Base-by-base conservation (phyloP, 2,888 invertebrate species). In the Coecobrya sp. region DNA sequence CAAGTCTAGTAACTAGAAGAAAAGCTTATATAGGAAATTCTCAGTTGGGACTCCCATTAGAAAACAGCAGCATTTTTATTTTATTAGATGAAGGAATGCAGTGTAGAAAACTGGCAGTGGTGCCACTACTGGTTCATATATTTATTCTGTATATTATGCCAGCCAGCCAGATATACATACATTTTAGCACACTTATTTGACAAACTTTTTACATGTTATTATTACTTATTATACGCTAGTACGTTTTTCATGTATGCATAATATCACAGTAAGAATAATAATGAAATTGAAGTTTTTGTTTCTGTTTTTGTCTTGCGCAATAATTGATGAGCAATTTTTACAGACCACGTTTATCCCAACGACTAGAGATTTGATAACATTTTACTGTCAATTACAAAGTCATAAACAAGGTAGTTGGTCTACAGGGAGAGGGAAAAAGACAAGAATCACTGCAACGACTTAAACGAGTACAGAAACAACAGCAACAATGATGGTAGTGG, bases 361-460 rank as follows among this genome's bases (percentile, higher is more conserved):
- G 49, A 45, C 70, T n/a, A 73, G 36, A 86, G 89, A 89, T 89
- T 92, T 89, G 92, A 89, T 92, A 92, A 92, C 92, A 89, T 92
- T 92, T 92, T 92, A 92, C 89, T 92, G 89, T 92, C 92, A 92
- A 92, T 92, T 92, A 92, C 89, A 92, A 86, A 92, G 85, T 85
- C 88, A 88, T 92, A 92, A 92, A 92, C 92, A 89, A 89, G 85
- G 84, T 81, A 81, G 89, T 92, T 70, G 16, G n/a, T 79, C 11
- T 30, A 36, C 25, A 27, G 55, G 19, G 36, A 85, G 70, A 68
- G 36, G 81, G 62, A 84, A 62, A 62, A 65, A 16, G 62, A 36
- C 10, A n/a, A 82, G 59, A 81, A 27, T 55, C 52, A 59, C 59
- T 82, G 36, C 82, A 62, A 82, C 30, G 3, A 62, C 62, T 62